These are phyloP conservation scores for Nymphicus hollandicus DNA, from an alignment of 2,113 vertebrate species.

Conservation along the genomic window DNA sequence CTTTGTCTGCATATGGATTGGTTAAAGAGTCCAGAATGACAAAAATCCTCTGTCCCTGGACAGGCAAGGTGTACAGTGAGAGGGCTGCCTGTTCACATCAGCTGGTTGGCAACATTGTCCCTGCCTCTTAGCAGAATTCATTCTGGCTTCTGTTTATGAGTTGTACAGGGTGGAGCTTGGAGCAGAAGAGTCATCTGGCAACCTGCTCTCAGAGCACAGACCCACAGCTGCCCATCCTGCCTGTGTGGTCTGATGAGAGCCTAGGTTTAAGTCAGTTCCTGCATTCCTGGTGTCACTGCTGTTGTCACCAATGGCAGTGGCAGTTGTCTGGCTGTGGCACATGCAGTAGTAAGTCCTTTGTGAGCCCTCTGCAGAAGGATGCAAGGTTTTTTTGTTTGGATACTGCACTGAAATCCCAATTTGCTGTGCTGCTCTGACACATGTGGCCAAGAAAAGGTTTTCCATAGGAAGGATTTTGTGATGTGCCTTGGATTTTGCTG, in stretches of 20 bases:
- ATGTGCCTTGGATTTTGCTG: background rate
- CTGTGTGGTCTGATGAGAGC: background rate
- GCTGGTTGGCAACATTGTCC: rapidly evolving
- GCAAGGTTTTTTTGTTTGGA: background rate
- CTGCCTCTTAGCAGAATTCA: background rate
- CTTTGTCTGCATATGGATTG: background rate
- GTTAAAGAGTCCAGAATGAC: background rate
- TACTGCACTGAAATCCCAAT: background rate
- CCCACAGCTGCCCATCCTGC: background rate
- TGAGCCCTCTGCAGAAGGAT: background rate
- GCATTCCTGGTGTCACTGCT: background rate
- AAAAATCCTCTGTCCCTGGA: background rate
- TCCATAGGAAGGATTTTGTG: background rate
- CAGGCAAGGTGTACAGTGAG: rapidly evolving
- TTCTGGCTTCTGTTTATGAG: background rate
- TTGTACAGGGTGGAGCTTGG: background rate
- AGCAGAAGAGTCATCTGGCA: background rate
- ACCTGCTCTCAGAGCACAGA: background rate
- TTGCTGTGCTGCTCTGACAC: background rate
- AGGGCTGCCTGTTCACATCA: rapidly evolving
- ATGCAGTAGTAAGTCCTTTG: background rate
- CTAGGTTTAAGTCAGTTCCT: background rate
- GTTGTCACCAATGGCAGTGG: background rate
- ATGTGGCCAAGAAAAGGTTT: background rate
- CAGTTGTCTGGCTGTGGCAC: background rate